phyloP scores from a whole-genome alignment of 2,888 invertebrate species.

The Volucella bombylans region DNA sequence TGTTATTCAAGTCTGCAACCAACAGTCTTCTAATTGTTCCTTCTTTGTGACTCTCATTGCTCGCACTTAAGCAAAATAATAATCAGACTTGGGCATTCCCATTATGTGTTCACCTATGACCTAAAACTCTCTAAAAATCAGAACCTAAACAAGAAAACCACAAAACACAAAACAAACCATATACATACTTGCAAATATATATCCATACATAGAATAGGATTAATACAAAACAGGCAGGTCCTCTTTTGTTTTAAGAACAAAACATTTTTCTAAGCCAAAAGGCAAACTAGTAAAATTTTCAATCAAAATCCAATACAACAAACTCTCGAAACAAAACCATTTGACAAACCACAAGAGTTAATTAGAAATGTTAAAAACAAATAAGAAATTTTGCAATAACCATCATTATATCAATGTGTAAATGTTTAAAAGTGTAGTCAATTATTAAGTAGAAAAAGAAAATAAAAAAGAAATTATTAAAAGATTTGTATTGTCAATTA shows the following conservation, averaged over 20 bases:
- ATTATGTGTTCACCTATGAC: no score
- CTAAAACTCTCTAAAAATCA: no score
- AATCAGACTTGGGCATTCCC: no score
- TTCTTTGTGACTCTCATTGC: no score
- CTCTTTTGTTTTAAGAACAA: constrained; percentile 64
- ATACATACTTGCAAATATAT: constrained; percentile 7
- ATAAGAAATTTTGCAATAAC: constrained; percentile 32
- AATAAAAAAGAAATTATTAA: constrained; percentile 32
- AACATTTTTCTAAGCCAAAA: constrained; percentile 45
- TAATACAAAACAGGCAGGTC: constrained; percentile 73
- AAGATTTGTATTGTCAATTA: constrained; percentile 73
- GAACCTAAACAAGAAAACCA: background rate
- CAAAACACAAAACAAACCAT: background rate
- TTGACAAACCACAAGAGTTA: constrained; percentile 13
- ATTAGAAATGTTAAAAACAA: constrained; percentile 32
- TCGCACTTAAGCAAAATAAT: no score
- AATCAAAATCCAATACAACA: constrained; percentile 47
- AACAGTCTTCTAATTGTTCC: no score
- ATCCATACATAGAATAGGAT: constrained; percentile 47
- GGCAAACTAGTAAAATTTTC: constrained; percentile 26
- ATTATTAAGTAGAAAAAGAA: constrained; percentile 45
- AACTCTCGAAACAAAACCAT: constrained; percentile 17
- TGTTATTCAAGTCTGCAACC: no score
- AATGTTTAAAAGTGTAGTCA: constrained; percentile 71
- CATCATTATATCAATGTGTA: constrained; percentile 64